Base-by-base conservation (phyloP, 2,888 invertebrate species). In the Pyrgus malvae region DNA sequence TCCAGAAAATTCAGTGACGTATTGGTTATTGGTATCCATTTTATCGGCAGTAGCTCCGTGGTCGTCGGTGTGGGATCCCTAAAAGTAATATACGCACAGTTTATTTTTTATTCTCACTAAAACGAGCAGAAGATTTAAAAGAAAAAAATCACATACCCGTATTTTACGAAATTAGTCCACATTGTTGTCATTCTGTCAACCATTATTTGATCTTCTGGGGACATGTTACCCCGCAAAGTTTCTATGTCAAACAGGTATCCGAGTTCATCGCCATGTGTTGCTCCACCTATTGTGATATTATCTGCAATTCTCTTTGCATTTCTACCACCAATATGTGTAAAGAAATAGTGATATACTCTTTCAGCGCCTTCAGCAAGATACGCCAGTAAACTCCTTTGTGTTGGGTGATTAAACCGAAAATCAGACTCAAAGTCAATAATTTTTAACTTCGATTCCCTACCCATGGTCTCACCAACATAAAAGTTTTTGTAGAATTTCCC, bases 131-230 rank as follows among this genome's bases (percentile, higher is more conserved):
- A n/a, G 11, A 29, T 29, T 29, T n/a, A 12, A 33, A 33, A 33
- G 12, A 6, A 33, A 33, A 33, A 33, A 14, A 14, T 16, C 2
- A 11, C 66, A 17, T 66, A 83, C 83, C 76, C 66, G 48, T 69
- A 73, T 62, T 82, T 83, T 0, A 67, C 77, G 48, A 83, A 83
- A 53, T 83, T 83, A 0, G 83, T 69, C 79, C 82, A 84, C 71
- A 83, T 65, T 1, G 70, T 69, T 1, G 80, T 82, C 63, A 84
- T 74, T 12, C 70, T 66, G 48, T 81, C 71, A 27, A 80, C 67
- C 0, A 68, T 57, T 1, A 76, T 38, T 62, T 73, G 62, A 62
- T 83, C 83, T 49, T 67, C 55, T 3, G 5, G 16, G 55, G 59
- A 12, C 0, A 66, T 60, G 0, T 55, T 57, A 11, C 59, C 55